Conservation (phyloP, 2,113 vertebrate genomes). For the Zosterops lateralis region DNA sequence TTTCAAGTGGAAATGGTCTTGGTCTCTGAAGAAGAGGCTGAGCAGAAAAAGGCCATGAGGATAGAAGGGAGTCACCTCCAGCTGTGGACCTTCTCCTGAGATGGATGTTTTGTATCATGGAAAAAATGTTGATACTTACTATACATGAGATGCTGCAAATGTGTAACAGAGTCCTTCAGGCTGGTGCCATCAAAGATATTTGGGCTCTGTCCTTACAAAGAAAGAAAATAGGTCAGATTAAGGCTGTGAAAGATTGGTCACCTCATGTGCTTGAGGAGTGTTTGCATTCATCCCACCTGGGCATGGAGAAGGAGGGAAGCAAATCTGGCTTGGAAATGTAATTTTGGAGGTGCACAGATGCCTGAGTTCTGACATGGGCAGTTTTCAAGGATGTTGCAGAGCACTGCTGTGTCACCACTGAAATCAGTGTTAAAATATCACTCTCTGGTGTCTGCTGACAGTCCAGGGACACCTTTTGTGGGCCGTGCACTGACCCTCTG, state of each 20-base stretch:
- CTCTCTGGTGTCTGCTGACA: background rate
- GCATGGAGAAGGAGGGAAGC: background rate
- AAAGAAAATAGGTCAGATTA: background rate
- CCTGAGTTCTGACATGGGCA: background rate
- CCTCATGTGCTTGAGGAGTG: background rate
- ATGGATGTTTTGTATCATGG: background rate
- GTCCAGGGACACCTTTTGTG: background rate
- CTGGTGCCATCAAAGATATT: background rate
- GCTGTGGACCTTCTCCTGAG: background rate
- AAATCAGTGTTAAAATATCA: background rate
- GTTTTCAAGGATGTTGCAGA: background rate
- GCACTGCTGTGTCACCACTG: background rate
- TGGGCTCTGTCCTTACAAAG: background rate
- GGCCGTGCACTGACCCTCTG: accelerated
- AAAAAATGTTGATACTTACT: background rate
- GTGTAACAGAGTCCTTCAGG: background rate
- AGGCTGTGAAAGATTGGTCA: too few relatives aligned
- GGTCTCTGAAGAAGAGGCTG: background rate
- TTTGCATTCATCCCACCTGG: background rate
- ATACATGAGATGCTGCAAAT: background rate
- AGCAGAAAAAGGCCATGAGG: background rate
- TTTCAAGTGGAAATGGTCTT: background rate
- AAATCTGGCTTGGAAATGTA: background rate
- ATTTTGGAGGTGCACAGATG: accelerated
- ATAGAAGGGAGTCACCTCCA: background rate